Base-by-base conservation (phyloP, 2,797 vertebrate species). In the Poecilia velifera region DNA sequence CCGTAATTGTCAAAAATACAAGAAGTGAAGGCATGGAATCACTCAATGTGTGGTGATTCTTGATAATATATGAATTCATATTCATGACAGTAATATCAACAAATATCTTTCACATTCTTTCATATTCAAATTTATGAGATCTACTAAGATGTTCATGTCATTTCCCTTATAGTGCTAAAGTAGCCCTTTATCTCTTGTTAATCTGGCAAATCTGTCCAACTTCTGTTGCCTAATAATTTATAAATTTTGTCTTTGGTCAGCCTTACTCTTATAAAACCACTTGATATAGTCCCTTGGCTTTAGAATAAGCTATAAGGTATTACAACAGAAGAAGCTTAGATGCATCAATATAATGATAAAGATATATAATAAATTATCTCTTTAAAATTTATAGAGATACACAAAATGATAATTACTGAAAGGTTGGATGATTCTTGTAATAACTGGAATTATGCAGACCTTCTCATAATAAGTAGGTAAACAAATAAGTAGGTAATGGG, bases 171-270 rank as follows among this genome's bases (percentile, higher is more conserved):
- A 76, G 72, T 51, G 53, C 8, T 55, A 71, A 49, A 77, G 70
- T 41, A 78, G 31, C 34, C 20, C 2, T 64, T 36, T 49, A 25
- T 76, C 34, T 88, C 74, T 10, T 76, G 47, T 80, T 84, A 76
- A 59, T 85, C 71, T 78, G 51, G 18, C 3, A 28, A 2, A 14
- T 64, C 49, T 73, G 80, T 87, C 74, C 87, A 89, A 76, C 76
- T 62, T 57, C 77, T 74, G 74, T 86, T 85, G 76, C 79, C 84
- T 88, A 87, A 92, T 95, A 89, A 95, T 94, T 95, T 95, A 94
- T 94, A 93, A 92, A 95, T 90, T 91, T 66, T 70, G 73, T 89
- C 84, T 94, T 92, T 94, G 89, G 93, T 90, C 84, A 94, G 87
- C 83, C 90, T 90, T 86, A 90, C 83, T 88, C 81, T 74, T 86